Base-by-base conservation (phyloP, 1,140 invertebrate genomes). In the Bombus difficillimus region DNA sequence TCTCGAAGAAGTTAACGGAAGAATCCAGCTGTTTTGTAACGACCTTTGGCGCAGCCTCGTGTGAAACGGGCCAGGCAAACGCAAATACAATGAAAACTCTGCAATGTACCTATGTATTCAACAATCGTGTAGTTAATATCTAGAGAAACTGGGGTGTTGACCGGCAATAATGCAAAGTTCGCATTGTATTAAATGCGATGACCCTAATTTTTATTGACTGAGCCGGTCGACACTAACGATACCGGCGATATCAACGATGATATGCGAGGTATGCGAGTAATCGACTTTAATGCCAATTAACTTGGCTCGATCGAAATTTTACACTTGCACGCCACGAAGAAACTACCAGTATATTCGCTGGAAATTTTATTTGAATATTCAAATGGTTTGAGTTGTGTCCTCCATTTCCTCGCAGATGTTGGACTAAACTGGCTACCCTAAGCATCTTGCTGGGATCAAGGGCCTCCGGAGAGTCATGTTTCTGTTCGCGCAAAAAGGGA, bases 401-500 rank as follows among this genome's bases (percentile, higher is more conserved):
- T 39, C 9, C 6, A 25, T 81, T 81, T 81, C 43, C 34, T 41
- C 8, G 79, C 88, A 90, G 82, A 90, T 88, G 89, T 81, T 32
- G 47, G 84, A 59, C 83, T 73, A 88, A 90, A 90, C 85, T 90
- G 80, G 41, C 80, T 85, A 83, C 72, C 87, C 86, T 83, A 89
- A 90, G 90, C 90, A 83, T 87, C 89, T 89, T 84, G 73, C 72
- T 83, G 87, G 79, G 83, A 90, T 66, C 78, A 90, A 89, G 86
- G 80, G 89, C 91, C 92, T 90, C 84, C 85, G 89, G 89, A 90
- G 90, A 92, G 91, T 93, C 92, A 85, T 86, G 91, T 94, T 93
- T 92, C 93, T 88, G 85, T 74, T 34, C 77, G 86, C 89, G 92
- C 89, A 91, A 93, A 94, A 93, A 91, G 89, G 83, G 86, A 93